These are phyloP conservation scores for Formica aserva DNA, from an alignment of 2,888 invertebrate species.

Conservation along the genomic window DNA sequence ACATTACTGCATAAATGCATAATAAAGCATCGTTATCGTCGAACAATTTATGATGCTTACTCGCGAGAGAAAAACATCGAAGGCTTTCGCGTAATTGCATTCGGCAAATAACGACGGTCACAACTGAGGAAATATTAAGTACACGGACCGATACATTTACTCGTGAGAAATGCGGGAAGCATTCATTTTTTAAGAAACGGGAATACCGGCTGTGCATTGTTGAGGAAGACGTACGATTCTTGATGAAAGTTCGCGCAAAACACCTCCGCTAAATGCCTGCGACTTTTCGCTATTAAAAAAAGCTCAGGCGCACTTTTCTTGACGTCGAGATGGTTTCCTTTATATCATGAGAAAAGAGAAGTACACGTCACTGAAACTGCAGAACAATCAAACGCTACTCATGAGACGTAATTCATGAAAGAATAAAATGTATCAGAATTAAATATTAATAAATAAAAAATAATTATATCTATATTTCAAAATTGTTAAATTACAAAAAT, in stretches of 20 bases:
- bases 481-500: not conserved
- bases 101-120: slow-evolving; percentile 6
- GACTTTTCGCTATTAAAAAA: slow-evolving; percentile 45
- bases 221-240: slow-evolving; percentile 18
- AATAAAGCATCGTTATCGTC: slow-evolving; percentile 26
- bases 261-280: slow-evolving; percentile 6
- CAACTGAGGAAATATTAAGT: not conserved
- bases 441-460: not conserved
- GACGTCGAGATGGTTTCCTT: not conserved
- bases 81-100: slow-evolving; percentile 42
- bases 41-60: slow-evolving; percentile 22
- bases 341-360: not conserved
- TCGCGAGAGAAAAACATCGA: slow-evolving; percentile 21
- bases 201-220: not conserved
- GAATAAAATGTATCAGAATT: not conserved
- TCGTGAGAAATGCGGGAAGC: not conserved
- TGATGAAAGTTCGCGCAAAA: slow-evolving; percentile 44
- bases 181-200: slow-evolving; percentile 26
- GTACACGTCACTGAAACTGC: slow-evolving; percentile 21
- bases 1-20: slow-evolving; percentile 31
- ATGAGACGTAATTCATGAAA: not conserved
- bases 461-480: not conserved
- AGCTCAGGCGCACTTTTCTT: not conserved
- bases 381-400: not conserved
- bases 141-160: slow-evolving; percentile 19